Evolutionary conservation across 1,140 invertebrate species (phyloP).

Genomic region (Ceratina japonica): DNA sequence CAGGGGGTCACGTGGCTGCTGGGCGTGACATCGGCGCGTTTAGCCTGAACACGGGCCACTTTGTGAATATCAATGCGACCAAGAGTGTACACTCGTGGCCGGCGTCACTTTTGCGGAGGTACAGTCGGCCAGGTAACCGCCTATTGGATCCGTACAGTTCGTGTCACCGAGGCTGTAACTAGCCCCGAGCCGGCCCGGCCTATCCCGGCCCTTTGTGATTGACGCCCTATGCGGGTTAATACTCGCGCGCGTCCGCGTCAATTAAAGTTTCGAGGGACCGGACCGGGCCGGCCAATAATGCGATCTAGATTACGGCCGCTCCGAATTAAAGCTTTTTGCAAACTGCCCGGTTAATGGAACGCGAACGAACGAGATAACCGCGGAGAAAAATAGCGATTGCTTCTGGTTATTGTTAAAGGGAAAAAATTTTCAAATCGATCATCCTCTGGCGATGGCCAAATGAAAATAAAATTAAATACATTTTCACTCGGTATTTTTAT

Average conservation of each 20-base stretch:
- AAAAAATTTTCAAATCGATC: not conserved
- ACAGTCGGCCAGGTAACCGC: slow-evolving; percentile 55
- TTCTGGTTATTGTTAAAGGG: too few relatives aligned
- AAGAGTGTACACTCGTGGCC: slow-evolving; percentile 51
- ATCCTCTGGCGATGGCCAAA: too few relatives aligned
- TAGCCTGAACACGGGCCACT: slow-evolving; percentile 53
- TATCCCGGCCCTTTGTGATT: slow-evolving; percentile 64
- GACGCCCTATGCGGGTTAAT: slow-evolving; percentile 64
- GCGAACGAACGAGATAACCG: not conserved
- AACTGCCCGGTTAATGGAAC: not conserved
- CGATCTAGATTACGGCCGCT: not conserved
- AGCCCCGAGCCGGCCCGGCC: not conserved
- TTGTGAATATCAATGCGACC: slow-evolving; percentile 74
- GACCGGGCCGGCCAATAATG: slow-evolving; percentile 48
- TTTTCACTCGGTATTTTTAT: too few relatives aligned
- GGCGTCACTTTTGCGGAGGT: slow-evolving; percentile 52
- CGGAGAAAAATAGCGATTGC: not conserved
- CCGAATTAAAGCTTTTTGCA: slow-evolving; percentile 30
- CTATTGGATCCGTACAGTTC: slow-evolving; percentile 54
- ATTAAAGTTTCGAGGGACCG: slow-evolving; percentile 61
- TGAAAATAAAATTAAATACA: too few relatives aligned
- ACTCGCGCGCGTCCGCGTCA: slow-evolving; percentile 54
- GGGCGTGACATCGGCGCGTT: slow-evolving; percentile 19
- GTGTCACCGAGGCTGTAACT: slow-evolving; percentile 54
- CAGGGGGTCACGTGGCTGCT: not conserved